Base-by-base conservation (phyloP, 2,113 vertebrate species). In the Eulemur macaco region DNA sequence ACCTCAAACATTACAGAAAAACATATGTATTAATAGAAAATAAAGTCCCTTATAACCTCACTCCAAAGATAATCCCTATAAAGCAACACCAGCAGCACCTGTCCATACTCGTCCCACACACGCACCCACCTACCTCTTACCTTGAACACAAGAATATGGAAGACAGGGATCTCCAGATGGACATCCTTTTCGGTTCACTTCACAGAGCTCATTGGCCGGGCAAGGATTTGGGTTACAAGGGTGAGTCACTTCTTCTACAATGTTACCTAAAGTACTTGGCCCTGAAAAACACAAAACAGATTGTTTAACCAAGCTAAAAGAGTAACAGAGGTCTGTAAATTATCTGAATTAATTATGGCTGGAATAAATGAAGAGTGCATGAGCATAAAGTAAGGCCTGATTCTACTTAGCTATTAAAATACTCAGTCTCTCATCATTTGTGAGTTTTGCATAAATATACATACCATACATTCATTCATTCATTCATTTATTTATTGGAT, bases 171-270 rank as follows among this genome's bases (percentile, higher is more conserved):
- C 99, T 82, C 99, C 99, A 73, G 99, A 97, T 0, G 98, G 98
- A 98, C 99, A 99, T 34, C 99, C 99, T 93, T 99, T 99, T 78
- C 99, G 98, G 94, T 99, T 99, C 10, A 99, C 99, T 97, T 99
- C 99, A 97, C 99, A 99, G 15, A 99, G 92, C 93, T 99, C 99
- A 98, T 98, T 99, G 95, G 99, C 99, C 31, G 99, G 99, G 97
- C 99, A 99, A 21, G 99, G 99, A 97, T 99, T 99, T 14, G 99
- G 99, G 96, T 99, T 99, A 98, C 99, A 99, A 5, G 99, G 99
- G 96, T 99, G 99, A 91, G 99, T 99, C 77, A 99, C 99, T 97
- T 99, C 99, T 95, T 99, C 99, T 25, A 99, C 96, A 60, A 99
- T 97, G 95, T 98, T 99, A 39, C 99, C 99, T 47, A 99, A 97